phyloP scores from a whole-genome alignment of 2,888 invertebrate species.

The Polymixis flavicincta region DNA sequence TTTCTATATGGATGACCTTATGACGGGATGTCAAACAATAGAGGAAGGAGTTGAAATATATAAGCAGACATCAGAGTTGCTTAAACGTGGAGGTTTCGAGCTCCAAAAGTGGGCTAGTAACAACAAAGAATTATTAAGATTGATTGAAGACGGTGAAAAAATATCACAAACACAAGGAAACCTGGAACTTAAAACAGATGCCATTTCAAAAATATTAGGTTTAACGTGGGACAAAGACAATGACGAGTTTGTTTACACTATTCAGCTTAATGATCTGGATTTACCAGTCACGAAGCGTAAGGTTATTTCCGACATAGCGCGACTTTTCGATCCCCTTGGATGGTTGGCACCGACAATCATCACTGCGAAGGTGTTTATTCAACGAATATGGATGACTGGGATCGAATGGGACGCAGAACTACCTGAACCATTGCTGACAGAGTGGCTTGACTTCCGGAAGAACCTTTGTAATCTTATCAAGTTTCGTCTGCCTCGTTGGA shows the following conservation, averaged over 20 bases:
- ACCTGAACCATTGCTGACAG: slow-evolving; percentile 20
- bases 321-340: slow-evolving; percentile 21
- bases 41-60: slow-evolving; percentile 14
- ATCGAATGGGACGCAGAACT: slow-evolving; percentile 33
- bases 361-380: slow-evolving; percentile 27
- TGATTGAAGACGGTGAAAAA: slow-evolving; percentile 9
- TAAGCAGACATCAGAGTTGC: slow-evolving; percentile 16
- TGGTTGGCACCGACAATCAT: slow-evolving; percentile 13
- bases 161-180: slow-evolving; percentile 20
- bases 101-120: slow-evolving; percentile 26
- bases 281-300: slow-evolving; percentile 15
- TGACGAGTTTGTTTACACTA: slow-evolving; percentile 17
- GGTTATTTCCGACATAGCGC: not conserved
- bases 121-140: slow-evolving; percentile 8
- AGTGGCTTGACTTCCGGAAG: slow-evolving; percentile 21
- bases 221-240: slow-evolving; percentile 12
- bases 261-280: slow-evolving; percentile 6
- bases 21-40: slow-evolving; percentile 6
- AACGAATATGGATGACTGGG: slow-evolving; percentile 29
- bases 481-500: slow-evolving; percentile 6
- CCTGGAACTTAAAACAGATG: slow-evolving; percentile 12
- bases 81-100: slow-evolving; percentile 21
- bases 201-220: slow-evolving; percentile 12
- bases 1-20: not conserved
- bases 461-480: slow-evolving; percentile 2